These are phyloP conservation scores for Tiliacea citrago DNA, from an alignment of 2,888 invertebrate species.

Conservation along the genomic window DNA sequence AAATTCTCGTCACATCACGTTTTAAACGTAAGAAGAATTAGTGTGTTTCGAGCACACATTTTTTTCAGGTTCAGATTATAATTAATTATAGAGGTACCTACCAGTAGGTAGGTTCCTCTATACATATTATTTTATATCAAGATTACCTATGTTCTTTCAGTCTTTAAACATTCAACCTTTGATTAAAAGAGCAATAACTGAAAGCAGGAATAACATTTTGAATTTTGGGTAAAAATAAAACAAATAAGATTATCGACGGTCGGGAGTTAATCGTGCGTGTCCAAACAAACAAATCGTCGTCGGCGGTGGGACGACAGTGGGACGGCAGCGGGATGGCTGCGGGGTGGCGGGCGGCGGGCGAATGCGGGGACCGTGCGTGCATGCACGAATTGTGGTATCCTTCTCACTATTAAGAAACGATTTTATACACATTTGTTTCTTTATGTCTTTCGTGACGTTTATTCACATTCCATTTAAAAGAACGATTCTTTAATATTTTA, in stretches of 20 bases:
- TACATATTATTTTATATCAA: not conserved
- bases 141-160: not conserved
- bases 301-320: conserved; percentile 29
- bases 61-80: not conserved
- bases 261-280: conserved; percentile 67
- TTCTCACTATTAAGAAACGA: conserved; percentile 45
- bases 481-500: conserved; percentile 34
- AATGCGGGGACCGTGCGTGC: conserved; percentile 61
- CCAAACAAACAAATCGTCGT: conserved; percentile 65
- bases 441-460: conserved; percentile 36
- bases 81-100: not conserved
- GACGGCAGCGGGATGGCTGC: conserved; percentile 21
- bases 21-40: not conserved
- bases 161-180: not conserved
- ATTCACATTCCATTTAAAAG: conserved; percentile 42
- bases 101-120: too few relatives aligned
- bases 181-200: conserved; percentile 9
- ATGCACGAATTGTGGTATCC: conserved; percentile 60
- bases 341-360: conserved; percentile 27
- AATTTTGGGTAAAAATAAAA: conserved; percentile 50
- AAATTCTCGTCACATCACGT: conserved; percentile 27
- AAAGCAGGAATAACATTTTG: conserved; percentile 19
- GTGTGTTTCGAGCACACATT: not conserved
- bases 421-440: conserved; percentile 51
- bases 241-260: conserved; percentile 61